Base-by-base conservation (phyloP, 1,140 invertebrate species). In the Papilio glaucus region DNA sequence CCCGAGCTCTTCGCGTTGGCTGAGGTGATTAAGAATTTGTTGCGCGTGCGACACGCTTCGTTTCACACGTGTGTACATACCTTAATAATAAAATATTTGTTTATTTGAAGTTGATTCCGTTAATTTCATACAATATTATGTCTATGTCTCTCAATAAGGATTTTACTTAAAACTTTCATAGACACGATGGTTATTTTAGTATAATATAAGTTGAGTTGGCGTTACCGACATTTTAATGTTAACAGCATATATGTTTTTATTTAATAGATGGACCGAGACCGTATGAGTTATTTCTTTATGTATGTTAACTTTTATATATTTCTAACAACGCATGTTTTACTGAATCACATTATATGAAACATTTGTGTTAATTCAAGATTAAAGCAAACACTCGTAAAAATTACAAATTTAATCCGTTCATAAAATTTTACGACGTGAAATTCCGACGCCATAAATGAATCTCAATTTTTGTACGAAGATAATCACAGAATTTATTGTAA, bases 1-100 rank as follows among this genome's bases (percentile, higher is more conserved):
- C 49, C 45, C 39, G 45, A 45, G 65, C 74, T 72, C 57, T n/a
- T 53, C 29, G 70, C 57, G 38, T 42, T 71, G 71, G 74, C 41
- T 71, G 61, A 29, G 72, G 65, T 67, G 76, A 81, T 87, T 84
- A 88, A 79, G 74, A 77, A 87, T 88, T 87, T 80, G 85, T 83
- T 73, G 85, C 78, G 84, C 84, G 73, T 79, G 77, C 78, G 75
- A 67, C 82, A 85, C 77, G 79, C 77, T 77, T 79, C 72, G 77
- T 85, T 69, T 69, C 80, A 76, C 68, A 79, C 63, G 61, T 84
- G 75, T 77, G 72, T 82, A 78, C 76, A 72, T 72, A 77, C 62
- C 41, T 74, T 75, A 62, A 74, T 79, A 75, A 39, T 26, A 39
- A 21, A 74, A 65, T 74, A 45, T 74, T 74, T 74, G 29, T 53